Evolutionary conservation across 1,140 invertebrate genomes (phyloP).

Genomic region (Xylocopa sonorina): DNA sequence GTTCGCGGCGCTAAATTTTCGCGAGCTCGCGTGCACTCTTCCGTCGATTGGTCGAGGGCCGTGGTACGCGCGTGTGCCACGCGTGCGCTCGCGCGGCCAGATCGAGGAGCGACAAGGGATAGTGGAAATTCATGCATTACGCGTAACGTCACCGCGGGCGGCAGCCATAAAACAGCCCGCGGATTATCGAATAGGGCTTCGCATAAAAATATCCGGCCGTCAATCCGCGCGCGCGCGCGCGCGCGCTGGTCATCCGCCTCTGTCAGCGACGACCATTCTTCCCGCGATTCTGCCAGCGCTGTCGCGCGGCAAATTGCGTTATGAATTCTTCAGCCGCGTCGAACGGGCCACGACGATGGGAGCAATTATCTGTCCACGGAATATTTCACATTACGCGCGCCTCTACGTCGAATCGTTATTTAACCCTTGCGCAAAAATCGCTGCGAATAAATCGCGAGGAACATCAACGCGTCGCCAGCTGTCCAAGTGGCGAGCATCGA

Average conservation of each 20-base stretch:
- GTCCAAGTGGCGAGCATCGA: no score
- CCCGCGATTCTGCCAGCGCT: not conserved
- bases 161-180: slow-evolving; percentile 77
- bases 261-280: not conserved
- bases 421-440: no score
- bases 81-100: not conserved
- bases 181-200: slow-evolving; percentile 77
- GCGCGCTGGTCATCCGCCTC: slow-evolving; percentile 1
- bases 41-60: slow-evolving; percentile 54
- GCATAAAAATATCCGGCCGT: slow-evolving; percentile 77
- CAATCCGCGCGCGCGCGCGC: slow-evolving; percentile 62
- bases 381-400: no score
- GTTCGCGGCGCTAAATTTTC: slow-evolving; percentile 34
- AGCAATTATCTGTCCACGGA: not conserved
- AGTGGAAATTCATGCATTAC: slow-evolving; percentile 66
- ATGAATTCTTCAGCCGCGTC: not conserved
- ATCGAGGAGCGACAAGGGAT: slow-evolving; percentile 22
- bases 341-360: not conserved
- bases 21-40: slow-evolving; percentile 62
- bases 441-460: no score
- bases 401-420: no score
- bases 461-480: no score
- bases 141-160: slow-evolving; percentile 67
- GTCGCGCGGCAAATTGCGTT: slow-evolving; percentile 1
- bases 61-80: not conserved